Evolutionary conservation across 2,113 vertebrate species (phyloP), one percentile per base, ranked within the genome.

Genomic region (Podarcis muralis): DNA sequence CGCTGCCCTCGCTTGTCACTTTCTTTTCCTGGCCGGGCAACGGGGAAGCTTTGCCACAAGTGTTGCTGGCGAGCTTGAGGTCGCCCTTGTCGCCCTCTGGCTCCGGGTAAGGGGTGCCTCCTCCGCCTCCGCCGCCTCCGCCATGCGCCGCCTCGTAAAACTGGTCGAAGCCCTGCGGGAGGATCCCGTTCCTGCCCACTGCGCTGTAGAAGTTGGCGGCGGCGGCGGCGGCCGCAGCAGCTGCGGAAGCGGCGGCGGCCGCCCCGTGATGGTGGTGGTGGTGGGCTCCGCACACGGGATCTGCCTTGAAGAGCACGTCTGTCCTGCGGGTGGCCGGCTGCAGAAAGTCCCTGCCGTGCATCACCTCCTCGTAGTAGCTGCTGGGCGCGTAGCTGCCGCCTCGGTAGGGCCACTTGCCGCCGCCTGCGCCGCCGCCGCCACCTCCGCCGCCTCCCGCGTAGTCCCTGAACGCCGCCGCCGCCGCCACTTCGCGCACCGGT

Each of bases 141-240:
- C 94, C 96, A 15, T 96, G 96, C 22, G 95, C 94, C 13, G 97
- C 94, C 95, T 99, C 99, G 93, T 99, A 98, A 96, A 99, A 99
- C 95, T 99, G 99, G 94, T 99, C 99, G 94, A 99, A 99, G 91
- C 98, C 98, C 96, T 99, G 99, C 81, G 99, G 98, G 91, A 99
- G 98, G 94, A 99, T 98, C 89, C 99, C 99, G 88, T 99, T 99
- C 91, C 98, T 98, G 88, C 99, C 98, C 92, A 98, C 98, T 3
- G 97, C 95, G 95, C 97, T 95, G 95, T 98, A 98, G 97, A 99
- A 98, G 97, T 96, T 98, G 32, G 72, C 72, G 72, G 72, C 72
- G 95, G 98, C 97, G 87, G 97, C 96, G 80, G 96, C 93, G 84
- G 94, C 92, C 85, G 97, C 92, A 80, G 97, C 93, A 95, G 90